Base-by-base conservation (phyloP, 2,113 vertebrate genomes). In the Monarcha castaneiventris region DNA sequence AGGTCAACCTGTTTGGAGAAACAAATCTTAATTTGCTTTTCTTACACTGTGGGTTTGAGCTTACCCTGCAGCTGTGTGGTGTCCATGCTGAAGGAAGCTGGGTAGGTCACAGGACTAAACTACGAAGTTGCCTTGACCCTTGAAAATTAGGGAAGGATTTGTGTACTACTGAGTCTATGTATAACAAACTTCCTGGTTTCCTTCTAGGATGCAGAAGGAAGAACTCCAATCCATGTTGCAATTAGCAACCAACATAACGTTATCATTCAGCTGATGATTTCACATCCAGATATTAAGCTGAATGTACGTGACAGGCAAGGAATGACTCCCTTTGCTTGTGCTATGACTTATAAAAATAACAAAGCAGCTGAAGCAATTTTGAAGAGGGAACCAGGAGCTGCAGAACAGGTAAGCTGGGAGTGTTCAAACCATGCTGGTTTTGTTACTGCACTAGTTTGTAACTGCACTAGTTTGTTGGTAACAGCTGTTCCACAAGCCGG, bases 341-440 rank as follows among this genome's bases (percentile, higher is more conserved):
- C 99, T 61, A 99, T 99, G 99, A 99, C 99, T 0, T 98, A 99
- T 69, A 99, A 99, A 97, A 99, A 99, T 92, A 99, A 99, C 87
- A 99, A 99, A 94, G 99, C 99, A 1, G 99, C 99, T 1, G 99
- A 99, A 92, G 98, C 99, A 18, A 99, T 99, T 93, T 96, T 99
- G 17, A 99, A 99, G 94, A 98, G 99, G 89, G 99, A 99, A 89
- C 96, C 99, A 0, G 99, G 99, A 83, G 99, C 99, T 56, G 99
- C 99, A 4, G 99, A 99, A 87, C 99, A 99, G 99, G 99, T 99
- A 91, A 87, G 84, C 72, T 37, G 56, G 32, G 66, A 35, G 14
- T 6, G 29, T 64, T 66, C n/a, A 52, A 26, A 56, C 64, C 43
- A 10, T 33, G 10, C 51, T 58, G 35, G 37, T 75, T 11, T 3